A percentile compares a stretch with the other conserved stretches of the same genome.
phyloP scores from a whole-genome alignment of 2,113 vertebrate species.

The Leuciscus idus region DNA sequence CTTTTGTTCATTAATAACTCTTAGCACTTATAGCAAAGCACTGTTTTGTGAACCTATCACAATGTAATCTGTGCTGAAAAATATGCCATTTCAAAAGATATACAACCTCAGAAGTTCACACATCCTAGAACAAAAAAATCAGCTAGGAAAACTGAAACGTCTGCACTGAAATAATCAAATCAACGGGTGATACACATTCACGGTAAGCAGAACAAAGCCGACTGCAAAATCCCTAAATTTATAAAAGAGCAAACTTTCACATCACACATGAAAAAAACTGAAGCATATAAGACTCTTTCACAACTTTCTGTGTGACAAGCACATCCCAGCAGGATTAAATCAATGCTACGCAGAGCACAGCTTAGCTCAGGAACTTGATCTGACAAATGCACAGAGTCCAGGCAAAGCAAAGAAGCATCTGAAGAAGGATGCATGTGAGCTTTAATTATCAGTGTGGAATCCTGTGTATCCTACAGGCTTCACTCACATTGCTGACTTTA shows the following conservation, averaged over 20 bases:
- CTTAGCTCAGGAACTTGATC: neutral
- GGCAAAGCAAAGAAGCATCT: neutral
- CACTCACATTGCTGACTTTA: neutral
- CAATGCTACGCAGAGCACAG: conserved; percentile 6
- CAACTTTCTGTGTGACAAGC: conserved; percentile 15
- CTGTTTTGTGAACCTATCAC: neutral
- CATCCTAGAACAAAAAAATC: neutral
- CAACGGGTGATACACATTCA: neutral
- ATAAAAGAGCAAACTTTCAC: conserved; percentile 4
- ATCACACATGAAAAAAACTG: too few species aligned
- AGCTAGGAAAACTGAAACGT: neutral
- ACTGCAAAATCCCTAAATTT: neutral
- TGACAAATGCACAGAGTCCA: neutral
- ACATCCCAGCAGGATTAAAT: conserved; percentile 36
- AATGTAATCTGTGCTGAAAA: neutral
- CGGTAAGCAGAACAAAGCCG: neutral
- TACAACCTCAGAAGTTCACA: neutral
- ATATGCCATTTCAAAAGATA: neutral
- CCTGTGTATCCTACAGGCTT: conserved; percentile 10
- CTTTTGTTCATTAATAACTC: neutral
- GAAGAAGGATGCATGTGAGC: neutral
- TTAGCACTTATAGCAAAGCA: neutral
- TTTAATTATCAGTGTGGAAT: conserved; percentile 3
- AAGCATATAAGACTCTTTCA: neutral
- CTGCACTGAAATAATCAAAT: neutral